Conservation (phyloP, 2,888 invertebrate species). For the Chloroclysta siterata region DNA sequence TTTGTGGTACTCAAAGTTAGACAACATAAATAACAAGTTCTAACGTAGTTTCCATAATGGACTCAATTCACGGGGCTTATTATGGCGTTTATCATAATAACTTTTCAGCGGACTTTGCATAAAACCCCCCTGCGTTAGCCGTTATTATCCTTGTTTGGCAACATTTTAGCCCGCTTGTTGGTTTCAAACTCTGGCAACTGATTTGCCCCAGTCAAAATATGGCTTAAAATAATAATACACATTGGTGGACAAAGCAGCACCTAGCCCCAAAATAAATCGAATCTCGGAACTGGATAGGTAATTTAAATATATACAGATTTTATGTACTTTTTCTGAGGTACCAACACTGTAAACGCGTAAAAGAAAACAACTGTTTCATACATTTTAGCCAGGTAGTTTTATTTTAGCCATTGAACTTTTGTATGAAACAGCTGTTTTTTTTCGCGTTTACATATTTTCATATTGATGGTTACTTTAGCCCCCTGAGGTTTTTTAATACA, state of each 20-base stretch:
- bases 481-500: too few species aligned
- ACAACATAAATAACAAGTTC: constrained; percentile 42
- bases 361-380: too few species aligned
- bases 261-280: not conserved
- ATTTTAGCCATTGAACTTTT: too few species aligned
- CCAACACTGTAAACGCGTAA: too few species aligned
- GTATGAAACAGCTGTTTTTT: too few species aligned
- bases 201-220: constrained; percentile 14
- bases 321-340: too few species aligned
- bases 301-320: too few species aligned
- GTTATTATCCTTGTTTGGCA: constrained; percentile 24
- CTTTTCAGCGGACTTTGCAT: constrained; percentile 35
- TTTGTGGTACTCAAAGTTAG: constrained; percentile 38
- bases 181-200: constrained; percentile 11
- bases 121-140: constrained; percentile 25
- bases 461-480: too few species aligned
- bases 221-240: too few species aligned
- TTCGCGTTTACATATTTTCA: too few species aligned
- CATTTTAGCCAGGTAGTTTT: too few species aligned
- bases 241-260: not conserved
- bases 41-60: constrained; percentile 37
- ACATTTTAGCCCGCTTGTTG: constrained; percentile 13
- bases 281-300: too few species aligned
- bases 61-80: constrained; percentile 36
- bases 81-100: constrained; percentile 36